Conservation (phyloP, 2,888 invertebrate genomes). For the Eustalomyia histrio region DNA sequence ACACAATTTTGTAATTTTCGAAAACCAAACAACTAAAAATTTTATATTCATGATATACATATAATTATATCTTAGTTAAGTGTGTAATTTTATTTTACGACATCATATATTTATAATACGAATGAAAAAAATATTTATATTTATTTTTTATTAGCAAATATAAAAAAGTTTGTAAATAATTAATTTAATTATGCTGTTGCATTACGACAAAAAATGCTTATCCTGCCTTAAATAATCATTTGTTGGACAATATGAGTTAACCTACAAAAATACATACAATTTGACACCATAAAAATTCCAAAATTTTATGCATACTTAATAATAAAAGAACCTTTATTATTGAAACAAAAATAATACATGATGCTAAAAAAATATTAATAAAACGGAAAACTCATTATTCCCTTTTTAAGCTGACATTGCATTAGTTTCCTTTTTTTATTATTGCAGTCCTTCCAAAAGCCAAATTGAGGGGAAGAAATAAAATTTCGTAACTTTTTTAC, state of each 20-base stretch:
- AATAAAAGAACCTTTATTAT: not conserved
- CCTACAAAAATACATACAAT: not conserved
- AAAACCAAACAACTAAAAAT: too few relatives aligned
- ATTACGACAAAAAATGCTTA: not conserved
- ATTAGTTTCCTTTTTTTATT: conserved; percentile 42
- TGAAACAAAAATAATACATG: not conserved
- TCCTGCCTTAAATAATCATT: not conserved
- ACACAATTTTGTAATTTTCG: too few relatives aligned
- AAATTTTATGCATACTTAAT: conserved; percentile 12
- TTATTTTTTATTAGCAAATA: too few relatives aligned
- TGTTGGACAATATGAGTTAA: conserved; percentile 15
- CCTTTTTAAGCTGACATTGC: conserved; percentile 53
- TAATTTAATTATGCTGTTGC: not conserved
- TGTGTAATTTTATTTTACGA: not conserved
- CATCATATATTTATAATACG: not conserved
- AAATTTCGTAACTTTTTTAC: conserved; percentile 47
- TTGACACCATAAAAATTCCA: not conserved
- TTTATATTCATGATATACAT: too few relatives aligned
- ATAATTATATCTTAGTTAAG: too few relatives aligned
- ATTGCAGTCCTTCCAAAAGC: conserved; percentile 35
- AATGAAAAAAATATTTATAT: not conserved
- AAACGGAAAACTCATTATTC: conserved; percentile 27
- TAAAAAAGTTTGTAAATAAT: not conserved
- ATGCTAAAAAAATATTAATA: conserved; percentile 35
- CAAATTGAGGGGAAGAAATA: conserved; percentile 34